phyloP scores from a whole-genome alignment of 2,888 invertebrate species.

The Lobophora halterata region DNA sequence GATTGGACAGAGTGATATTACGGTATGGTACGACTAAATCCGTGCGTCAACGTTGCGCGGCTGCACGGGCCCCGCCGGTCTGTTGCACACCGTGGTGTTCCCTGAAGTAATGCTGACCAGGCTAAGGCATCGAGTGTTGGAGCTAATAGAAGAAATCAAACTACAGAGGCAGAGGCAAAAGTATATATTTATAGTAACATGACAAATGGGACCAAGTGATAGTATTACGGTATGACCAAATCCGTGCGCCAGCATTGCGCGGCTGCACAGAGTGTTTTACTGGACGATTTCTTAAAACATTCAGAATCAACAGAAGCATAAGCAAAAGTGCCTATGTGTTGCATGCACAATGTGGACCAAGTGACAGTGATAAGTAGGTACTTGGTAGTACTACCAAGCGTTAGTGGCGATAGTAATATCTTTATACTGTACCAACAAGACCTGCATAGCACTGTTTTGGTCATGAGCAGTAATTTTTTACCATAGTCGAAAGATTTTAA shows the following conservation, averaged over 20 bases:
- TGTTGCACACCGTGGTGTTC: conserved; percentile 82
- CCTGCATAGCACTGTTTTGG: no score
- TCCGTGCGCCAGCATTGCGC: conserved; percentile 73
- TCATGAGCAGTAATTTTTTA: no score
- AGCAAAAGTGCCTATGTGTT: conserved; percentile 80
- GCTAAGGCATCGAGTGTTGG: conserved; percentile 82
- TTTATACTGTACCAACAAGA: no score
- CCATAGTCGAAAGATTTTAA: no score
- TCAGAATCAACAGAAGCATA: conserved; percentile 79
- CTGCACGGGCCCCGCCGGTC: conserved; percentile 60
- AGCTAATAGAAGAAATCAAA: conserved; percentile 83
- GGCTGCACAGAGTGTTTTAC: conserved; percentile 64
- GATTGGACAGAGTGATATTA: conserved; percentile 85
- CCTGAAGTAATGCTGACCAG: conserved; percentile 79
- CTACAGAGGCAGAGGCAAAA: conserved; percentile 82
- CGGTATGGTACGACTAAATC: conserved; percentile 86
- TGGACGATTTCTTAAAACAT: conserved; percentile 79
- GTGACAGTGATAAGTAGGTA: no score
- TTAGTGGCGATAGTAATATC: no score
- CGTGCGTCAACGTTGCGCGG: conserved; percentile 69
- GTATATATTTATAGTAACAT: no score
- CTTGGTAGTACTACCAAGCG: no score
- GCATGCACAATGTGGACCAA: no score
- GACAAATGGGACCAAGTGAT: conserved; percentile 86
- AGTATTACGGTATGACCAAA: conserved; percentile 84